Conservation (phyloP, 2,113 vertebrate species). For the Scomber colias region DNA sequence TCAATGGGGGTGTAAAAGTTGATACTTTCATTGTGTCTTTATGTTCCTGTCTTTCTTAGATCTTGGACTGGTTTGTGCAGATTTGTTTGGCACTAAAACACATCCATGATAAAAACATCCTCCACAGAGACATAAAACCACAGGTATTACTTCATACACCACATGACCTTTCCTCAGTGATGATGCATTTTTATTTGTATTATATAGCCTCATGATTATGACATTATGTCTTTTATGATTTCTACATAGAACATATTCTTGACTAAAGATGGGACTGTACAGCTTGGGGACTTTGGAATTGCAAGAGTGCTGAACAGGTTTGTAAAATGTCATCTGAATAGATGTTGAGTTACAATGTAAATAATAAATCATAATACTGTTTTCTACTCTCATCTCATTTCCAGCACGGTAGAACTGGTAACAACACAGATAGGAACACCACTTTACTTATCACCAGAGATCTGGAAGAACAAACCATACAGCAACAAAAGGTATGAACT, state of each 20-base stretch:
- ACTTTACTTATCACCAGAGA: conserved; percentile 87
- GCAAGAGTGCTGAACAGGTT: conserved; percentile 98
- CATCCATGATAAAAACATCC: conserved; percentile 96
- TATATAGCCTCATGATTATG: not conserved
- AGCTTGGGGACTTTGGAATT: conserved; percentile 98
- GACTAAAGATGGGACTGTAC: conserved; percentile 96
- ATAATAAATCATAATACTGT: not conserved
- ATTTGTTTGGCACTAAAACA: conserved; percentile 98
- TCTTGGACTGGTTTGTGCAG: conserved; percentile 98
- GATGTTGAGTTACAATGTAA: not conserved
- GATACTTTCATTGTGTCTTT: not conserved
- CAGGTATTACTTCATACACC: conserved; percentile 85
- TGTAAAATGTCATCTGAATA: not conserved
- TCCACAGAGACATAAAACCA: conserved; percentile 98
- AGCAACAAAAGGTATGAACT: conserved; percentile 96
- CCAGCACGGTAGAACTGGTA: conserved; percentile 94
- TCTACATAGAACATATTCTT: conserved; percentile 94
- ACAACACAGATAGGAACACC: conserved; percentile 98
- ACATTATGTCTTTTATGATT: conserved; percentile 7
- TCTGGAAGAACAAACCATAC: conserved; percentile 79
- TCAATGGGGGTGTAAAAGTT: too few species aligned
- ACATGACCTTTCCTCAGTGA: not conserved
- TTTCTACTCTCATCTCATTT: conserved; percentile 20
- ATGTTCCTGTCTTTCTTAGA: conserved; percentile 78
- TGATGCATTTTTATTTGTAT: not conserved